Evolutionary conservation across 2,888 invertebrate species (phyloP).

Genomic region (Athalia rosae): DNA sequence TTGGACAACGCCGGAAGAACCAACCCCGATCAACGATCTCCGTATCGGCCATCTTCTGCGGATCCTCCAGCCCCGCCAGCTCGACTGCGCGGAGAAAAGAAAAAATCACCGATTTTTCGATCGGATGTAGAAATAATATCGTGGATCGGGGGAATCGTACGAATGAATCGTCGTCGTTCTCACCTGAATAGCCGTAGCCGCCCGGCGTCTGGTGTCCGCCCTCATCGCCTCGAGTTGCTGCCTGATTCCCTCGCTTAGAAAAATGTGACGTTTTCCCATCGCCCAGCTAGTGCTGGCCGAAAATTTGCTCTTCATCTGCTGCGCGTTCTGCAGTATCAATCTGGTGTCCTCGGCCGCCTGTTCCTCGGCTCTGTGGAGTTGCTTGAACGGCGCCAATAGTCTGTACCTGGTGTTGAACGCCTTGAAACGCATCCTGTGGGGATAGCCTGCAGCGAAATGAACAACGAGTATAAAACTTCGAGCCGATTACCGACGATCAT

Average conservation of each 20-base stretch:
- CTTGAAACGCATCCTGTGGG: conserved; percentile 95
- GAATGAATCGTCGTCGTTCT: background rate
- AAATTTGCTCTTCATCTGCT: conserved; percentile 75
- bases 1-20: conserved; percentile 61
- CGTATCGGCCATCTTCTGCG: conserved; percentile 81
- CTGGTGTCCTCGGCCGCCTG: conserved; percentile 86
- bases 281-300: conserved; percentile 85
- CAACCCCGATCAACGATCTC: conserved; percentile 65
- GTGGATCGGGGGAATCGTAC: too few relatives aligned
- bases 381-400: conserved; percentile 87
- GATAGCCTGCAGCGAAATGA: conserved; percentile 80
- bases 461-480: background rate
- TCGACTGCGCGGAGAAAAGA: conserved; percentile 74
- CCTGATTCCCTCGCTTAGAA: conserved; percentile 93
- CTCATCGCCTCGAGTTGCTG: conserved; percentile 92
- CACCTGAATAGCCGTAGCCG: conserved; percentile 87
- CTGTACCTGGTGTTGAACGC: conserved; percentile 92
- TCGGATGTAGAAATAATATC: too few relatives aligned
- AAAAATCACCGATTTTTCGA: background rate
- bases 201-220: conserved; percentile 84
- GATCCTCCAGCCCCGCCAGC: conserved; percentile 89
- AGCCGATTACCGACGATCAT: background rate
- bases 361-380: conserved; percentile 80
- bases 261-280: conserved; percentile 93
- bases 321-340: conserved; percentile 83